A percentile compares a stretch with the other conserved stretches of the same genome.
Conservation (phyloP, 1,140 invertebrate species). For the Acromyrmex heyeri region DNA sequence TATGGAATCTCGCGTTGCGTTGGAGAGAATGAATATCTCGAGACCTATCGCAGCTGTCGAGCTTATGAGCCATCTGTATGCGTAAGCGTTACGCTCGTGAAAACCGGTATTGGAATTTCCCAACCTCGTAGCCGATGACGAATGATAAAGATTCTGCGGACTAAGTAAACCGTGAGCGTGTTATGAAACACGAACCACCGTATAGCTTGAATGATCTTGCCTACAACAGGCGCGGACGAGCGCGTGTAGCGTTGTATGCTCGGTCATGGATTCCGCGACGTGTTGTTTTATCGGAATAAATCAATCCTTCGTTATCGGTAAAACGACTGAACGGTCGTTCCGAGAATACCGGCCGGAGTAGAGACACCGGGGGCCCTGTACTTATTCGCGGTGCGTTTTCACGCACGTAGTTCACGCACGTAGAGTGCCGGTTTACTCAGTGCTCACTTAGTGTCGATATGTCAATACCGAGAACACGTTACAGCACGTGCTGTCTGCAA, state of each 20-base stretch:
- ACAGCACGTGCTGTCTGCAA: slow-evolving; percentile 45
- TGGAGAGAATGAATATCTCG: slow-evolving; percentile 5
- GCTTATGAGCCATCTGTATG: slow-evolving; percentile 39
- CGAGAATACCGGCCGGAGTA: slow-evolving; percentile 59
- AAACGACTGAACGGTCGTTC: slow-evolving; percentile 65
- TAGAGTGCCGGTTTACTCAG: slow-evolving; percentile 55
- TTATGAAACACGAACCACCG: slow-evolving; percentile 19
- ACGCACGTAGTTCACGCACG: slow-evolving; percentile 61
- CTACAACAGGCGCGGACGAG: background rate
- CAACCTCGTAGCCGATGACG: slow-evolving; percentile 44
- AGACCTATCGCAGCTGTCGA: slow-evolving; percentile 24
- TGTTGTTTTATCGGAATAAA: slow-evolving; percentile 60
- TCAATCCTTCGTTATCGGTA: slow-evolving; percentile 66
- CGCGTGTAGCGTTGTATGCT: background rate
- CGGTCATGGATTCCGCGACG: slow-evolving; percentile 30
- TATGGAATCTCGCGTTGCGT: background rate
- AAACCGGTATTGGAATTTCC: slow-evolving; percentile 58
- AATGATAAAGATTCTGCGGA: slow-evolving; percentile 48
- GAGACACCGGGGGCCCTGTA: slow-evolving; percentile 27
- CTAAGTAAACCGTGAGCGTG: slow-evolving; percentile 14
- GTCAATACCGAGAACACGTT: slow-evolving; percentile 60
- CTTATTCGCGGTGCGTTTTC: slow-evolving; percentile 70
- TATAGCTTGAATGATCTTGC: background rate
- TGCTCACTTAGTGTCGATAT: slow-evolving; percentile 53
- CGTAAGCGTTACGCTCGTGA: slow-evolving; percentile 7